A percentile compares a stretch with the other conserved stretches of the same genome.
Evolutionary conservation across 2,888 invertebrate genomes (phyloP).

Genomic region (Erpobdella octoculata): DNA sequence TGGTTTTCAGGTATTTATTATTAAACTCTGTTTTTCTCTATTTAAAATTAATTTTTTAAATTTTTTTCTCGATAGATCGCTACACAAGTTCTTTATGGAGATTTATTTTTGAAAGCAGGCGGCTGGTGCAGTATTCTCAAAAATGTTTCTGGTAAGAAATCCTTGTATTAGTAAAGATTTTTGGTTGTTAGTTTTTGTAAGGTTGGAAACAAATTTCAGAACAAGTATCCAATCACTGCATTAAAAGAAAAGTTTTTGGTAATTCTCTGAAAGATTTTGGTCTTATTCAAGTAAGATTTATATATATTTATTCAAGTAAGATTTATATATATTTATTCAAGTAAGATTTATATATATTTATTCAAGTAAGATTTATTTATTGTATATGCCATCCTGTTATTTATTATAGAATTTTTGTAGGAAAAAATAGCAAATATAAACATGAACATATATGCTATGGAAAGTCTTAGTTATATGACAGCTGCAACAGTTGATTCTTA

Average conservation of each 20-base stretch:
- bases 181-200: background rate
- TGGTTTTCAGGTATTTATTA: conserved; percentile 54
- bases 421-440: conserved; percentile 56
- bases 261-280: conserved; percentile 55
- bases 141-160: background rate
- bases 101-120: background rate
- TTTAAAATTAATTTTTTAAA: background rate
- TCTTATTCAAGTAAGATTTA: conserved; percentile 53
- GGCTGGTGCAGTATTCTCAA: background rate
- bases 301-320: background rate
- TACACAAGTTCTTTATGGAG: background rate
- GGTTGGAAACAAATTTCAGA: conserved; percentile 1
- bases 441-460: conserved; percentile 66
- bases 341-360: background rate
- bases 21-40: background rate
- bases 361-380: background rate
- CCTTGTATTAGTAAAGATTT: background rate
- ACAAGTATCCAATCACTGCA: conserved; percentile 56
- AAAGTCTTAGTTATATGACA: conserved; percentile 76
- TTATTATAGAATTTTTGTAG: conserved; percentile 39
- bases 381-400: background rate
- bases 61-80: background rate
- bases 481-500: conserved; percentile 71
- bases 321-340: background rate
- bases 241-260: conserved; percentile 56